Conservation (phyloP, 2,797 vertebrate species). For the Cynopterus sphinx region DNA sequence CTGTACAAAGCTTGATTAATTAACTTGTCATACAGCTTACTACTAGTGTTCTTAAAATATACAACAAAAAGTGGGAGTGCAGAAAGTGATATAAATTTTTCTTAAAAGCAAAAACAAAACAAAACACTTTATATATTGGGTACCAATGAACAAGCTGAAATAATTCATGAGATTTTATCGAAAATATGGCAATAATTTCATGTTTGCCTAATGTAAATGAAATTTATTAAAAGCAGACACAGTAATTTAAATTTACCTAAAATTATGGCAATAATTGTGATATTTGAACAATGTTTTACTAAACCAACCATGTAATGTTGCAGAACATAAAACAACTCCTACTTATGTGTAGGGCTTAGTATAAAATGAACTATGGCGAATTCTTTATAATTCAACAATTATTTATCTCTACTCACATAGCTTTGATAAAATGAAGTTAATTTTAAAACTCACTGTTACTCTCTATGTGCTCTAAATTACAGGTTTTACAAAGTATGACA, state of each 20-base stretch:
- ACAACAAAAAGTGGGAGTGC: neutral
- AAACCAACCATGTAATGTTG: neutral
- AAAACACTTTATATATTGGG: neutral
- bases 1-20: slow-evolving; percentile 56
- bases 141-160: neutral
- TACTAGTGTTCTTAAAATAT: slow-evolving; percentile 46
- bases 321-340: neutral
- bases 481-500: neutral
- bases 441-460: neutral
- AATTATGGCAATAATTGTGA: neutral
- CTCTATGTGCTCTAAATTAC: neutral
- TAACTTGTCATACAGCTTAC: slow-evolving; percentile 34
- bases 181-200: slow-evolving; percentile 2
- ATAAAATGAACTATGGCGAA: neutral
- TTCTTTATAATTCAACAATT: neutral
- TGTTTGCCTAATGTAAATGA: neutral
- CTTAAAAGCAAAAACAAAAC: neutral
- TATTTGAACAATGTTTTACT: neutral
- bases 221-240: neutral
- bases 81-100: neutral
- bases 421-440: neutral
- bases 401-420: neutral
- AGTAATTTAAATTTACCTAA: slow-evolving; percentile 16
- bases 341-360: neutral
- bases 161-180: neutral